These are phyloP conservation scores for Standfussiana lucernea DNA, from an alignment of 2,888 invertebrate species.

Conservation along the genomic window DNA sequence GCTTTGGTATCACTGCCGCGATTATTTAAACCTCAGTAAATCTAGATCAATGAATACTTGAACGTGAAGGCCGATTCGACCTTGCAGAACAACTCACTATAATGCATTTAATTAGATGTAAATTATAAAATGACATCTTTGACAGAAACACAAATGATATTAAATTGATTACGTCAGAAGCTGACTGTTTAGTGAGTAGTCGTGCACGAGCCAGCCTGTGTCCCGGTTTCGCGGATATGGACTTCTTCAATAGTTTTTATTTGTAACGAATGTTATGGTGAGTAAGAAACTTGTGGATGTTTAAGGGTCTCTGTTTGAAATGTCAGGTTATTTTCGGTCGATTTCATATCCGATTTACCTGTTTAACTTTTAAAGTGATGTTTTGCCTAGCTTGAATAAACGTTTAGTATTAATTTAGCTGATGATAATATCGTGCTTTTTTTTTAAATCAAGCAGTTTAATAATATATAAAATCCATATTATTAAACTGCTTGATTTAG, in stretches of 20 bases:
- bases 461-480: not conserved
- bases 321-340: constrained; percentile 25
- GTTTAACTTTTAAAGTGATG: not conserved
- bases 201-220: not conserved
- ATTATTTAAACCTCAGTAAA: constrained; percentile 71
- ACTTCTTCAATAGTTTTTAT: not conserved
- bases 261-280: not conserved
- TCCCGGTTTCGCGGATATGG: not conserved
- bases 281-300: not conserved
- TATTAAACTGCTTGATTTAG: not conserved
- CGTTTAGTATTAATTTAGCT: not conserved
- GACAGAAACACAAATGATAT: constrained; percentile 18
- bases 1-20: constrained; percentile 85
- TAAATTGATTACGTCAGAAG: constrained; percentile 18
- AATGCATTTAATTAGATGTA: constrained; percentile 13
- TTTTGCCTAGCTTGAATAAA: constrained; percentile 6
- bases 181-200: constrained; percentile 3
- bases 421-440: not conserved
- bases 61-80: not conserved
- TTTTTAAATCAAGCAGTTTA: not conserved
- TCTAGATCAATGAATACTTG: constrained; percentile 13
- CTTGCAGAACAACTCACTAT: constrained; percentile 3
- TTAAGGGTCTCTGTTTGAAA: constrained; percentile 2
- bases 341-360: not conserved
- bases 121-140: constrained; percentile 19